A percentile compares a stretch with the other conserved stretches of the same genome.
phyloP scores from a whole-genome alignment of 2,888 invertebrate genomes.

The Athalia rosae region DNA sequence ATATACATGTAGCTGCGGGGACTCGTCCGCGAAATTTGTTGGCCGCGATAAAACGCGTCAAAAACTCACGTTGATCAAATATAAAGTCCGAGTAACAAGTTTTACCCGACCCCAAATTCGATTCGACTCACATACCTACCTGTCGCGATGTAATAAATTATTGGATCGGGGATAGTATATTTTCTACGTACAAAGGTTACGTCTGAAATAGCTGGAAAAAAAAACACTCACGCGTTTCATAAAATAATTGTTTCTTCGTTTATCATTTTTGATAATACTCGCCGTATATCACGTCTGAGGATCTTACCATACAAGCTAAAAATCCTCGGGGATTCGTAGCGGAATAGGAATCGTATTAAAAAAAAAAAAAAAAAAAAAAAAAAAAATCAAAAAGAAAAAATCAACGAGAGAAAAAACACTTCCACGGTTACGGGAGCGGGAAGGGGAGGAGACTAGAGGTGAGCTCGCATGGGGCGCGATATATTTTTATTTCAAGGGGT shows the following conservation, averaged over 20 bases:
- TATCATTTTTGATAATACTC: no score
- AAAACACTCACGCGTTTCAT: background rate
- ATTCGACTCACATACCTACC: conserved; percentile 1
- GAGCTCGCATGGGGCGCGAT: no score
- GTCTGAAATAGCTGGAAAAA: no score
- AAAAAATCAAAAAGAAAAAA: background rate
- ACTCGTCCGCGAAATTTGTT: background rate
- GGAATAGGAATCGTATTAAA: no score
- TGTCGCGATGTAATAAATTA: background rate
- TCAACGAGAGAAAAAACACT: background rate
- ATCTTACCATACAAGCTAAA: no score
- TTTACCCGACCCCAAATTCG: conserved; percentile 26
- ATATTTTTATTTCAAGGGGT: no score
- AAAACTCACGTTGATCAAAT: conserved; percentile 9
- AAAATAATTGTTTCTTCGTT: background rate
- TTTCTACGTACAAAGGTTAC: no score
- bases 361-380: background rate
- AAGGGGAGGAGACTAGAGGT: no score
- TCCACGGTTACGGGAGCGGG: background rate
- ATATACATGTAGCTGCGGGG: background rate
- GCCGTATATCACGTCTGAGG: no score
- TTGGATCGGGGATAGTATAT: no score
- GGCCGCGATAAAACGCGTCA: no score
- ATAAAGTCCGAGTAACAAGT: conserved; percentile 34
- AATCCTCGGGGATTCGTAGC: no score